These are phyloP conservation scores for Therioaphis trifolii DNA, from an alignment of 2,888 invertebrate species.

Conservation along the genomic window DNA sequence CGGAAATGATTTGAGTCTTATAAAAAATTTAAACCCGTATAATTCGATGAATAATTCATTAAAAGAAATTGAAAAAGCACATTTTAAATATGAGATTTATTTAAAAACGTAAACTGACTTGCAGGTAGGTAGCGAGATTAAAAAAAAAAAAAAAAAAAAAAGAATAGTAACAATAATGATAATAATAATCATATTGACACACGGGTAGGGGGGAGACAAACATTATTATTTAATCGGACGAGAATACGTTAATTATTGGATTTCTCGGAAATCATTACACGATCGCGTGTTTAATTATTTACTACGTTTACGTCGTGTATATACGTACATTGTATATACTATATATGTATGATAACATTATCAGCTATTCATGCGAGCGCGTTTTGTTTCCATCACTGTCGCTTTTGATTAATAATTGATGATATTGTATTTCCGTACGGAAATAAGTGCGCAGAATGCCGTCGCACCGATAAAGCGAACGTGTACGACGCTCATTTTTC, in stretches of 20 bases:
- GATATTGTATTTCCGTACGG: constrained; percentile 54
- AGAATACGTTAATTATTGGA: background rate
- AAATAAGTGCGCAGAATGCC: constrained; percentile 38
- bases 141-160: constrained; percentile 12
- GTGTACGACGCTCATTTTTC: constrained; percentile 5
- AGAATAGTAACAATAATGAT: background rate
- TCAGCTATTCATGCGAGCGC: background rate
- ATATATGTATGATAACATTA: background rate
- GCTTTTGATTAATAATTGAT: constrained; percentile 61
- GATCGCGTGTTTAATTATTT: constrained; percentile 25
- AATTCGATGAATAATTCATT: constrained; percentile 43
- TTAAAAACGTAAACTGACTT: constrained; percentile 28
- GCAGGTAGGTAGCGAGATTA: constrained; percentile 7
- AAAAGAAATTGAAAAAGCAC: constrained; percentile 45
- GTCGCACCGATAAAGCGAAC: background rate
- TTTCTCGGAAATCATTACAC: background rate
- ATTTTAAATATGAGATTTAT: constrained; percentile 38
- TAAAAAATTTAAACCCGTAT: constrained; percentile 30
- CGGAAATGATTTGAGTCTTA: constrained; percentile 34
- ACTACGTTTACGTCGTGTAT: background rate
- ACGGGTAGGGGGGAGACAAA: background rate
- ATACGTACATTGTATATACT: background rate
- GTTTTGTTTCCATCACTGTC: constrained; percentile 59
- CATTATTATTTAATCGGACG: constrained; percentile 17
- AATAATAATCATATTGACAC: constrained; percentile 29